phyloP scores from a whole-genome alignment of 64 coral and sea anemone genomes.

The Actinia tenebrosa region DNA sequence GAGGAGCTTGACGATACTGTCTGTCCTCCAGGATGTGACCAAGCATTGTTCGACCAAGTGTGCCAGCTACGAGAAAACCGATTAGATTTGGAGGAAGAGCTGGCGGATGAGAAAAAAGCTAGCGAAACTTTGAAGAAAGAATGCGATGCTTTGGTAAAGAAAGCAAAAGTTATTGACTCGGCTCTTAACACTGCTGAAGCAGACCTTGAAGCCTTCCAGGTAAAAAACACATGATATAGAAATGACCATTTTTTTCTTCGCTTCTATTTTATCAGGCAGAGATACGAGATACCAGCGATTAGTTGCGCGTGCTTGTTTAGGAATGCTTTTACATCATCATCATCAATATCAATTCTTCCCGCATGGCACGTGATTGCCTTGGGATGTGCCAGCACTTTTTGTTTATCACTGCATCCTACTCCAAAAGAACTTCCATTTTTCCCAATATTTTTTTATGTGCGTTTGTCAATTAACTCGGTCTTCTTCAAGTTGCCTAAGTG shows the following conservation, averaged over 20 bases:
- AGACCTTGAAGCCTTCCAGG: constrained; percentile 98
- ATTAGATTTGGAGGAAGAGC: constrained; percentile 79
- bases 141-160: constrained; percentile 88
- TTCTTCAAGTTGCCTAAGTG: too few relatives aligned
- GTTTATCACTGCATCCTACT: too few relatives aligned
- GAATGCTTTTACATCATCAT: too few relatives aligned
- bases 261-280: not conserved
- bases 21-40: constrained; percentile 93
- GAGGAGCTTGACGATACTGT: constrained; percentile 92
- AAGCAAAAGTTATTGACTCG: constrained; percentile 77
- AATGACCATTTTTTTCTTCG: too few relatives aligned
- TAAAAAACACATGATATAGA: not conserved
- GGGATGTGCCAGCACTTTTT: too few relatives aligned
- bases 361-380: too few relatives aligned
- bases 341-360: too few relatives aligned
- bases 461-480: too few relatives aligned
- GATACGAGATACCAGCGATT: too few relatives aligned
- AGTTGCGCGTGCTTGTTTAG: too few relatives aligned
- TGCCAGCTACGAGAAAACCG: constrained; percentile 90
- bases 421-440: too few relatives aligned
- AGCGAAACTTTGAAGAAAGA: constrained; percentile 90
- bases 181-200: constrained; percentile 88
- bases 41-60: constrained; percentile 90
- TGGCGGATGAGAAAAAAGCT: constrained; percentile 92
- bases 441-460: too few relatives aligned